Conservation (phyloP, 2,113 vertebrate genomes). For the Alosa alosa region DNA sequence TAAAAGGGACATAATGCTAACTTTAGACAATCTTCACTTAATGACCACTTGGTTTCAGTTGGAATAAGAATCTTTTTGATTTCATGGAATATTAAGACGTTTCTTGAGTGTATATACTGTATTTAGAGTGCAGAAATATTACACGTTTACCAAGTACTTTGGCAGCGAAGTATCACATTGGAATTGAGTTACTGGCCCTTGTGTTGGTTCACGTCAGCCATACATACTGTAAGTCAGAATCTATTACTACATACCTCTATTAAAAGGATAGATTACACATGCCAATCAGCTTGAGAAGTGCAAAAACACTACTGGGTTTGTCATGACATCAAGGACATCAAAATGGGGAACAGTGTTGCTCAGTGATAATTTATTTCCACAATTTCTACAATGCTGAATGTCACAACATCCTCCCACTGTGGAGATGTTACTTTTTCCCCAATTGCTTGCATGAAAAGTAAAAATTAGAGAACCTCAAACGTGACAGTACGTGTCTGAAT, state of each 20-base stretch:
- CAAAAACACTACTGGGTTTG: background rate
- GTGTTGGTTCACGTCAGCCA: background rate
- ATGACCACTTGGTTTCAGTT: too few species aligned
- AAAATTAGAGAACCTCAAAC: constrained; percentile 31
- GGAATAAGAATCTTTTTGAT: too few species aligned
- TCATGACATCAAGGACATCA: constrained; percentile 67
- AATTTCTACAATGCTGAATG: constrained; percentile 48
- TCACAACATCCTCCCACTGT: constrained; percentile 50
- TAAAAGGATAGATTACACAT: too few species aligned
- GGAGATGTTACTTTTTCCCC: constrained; percentile 24
- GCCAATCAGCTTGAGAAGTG: too few species aligned
- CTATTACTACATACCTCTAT: too few species aligned
- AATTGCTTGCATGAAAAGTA: constrained; percentile 25
- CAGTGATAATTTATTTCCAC: constrained; percentile 62
- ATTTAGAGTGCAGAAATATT: background rate
- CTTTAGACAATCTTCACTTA: background rate
- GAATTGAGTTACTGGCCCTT: constrained; percentile 43
- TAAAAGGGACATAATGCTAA: background rate
- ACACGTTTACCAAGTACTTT: background rate
- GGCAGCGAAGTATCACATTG: constrained; percentile 49
- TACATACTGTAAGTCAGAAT: too few species aligned
- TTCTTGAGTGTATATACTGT: background rate
- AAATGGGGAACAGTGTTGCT: constrained; percentile 66
- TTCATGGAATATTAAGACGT: too few species aligned
- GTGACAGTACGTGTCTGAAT: background rate